A percentile compares a stretch with the other conserved stretches of the same genome.
phyloP scores from a whole-genome alignment of 2,888 invertebrate species.

The Cephus pygmeus region DNA sequence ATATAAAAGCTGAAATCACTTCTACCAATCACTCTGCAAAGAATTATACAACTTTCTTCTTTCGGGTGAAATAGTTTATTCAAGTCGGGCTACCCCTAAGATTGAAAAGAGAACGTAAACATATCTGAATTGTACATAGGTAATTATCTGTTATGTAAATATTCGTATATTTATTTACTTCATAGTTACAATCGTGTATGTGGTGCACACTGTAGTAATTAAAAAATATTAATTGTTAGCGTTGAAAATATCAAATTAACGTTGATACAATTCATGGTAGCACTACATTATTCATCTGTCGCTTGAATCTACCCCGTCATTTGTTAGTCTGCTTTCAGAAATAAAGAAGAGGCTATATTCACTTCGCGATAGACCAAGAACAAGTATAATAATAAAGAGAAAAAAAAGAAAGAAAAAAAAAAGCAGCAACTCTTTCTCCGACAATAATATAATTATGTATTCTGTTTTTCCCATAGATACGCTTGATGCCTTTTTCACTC shows the following conservation, averaged over 20 bases:
- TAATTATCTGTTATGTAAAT: conserved; percentile 54
- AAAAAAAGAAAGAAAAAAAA: conserved; percentile 33
- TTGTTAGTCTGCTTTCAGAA: background rate
- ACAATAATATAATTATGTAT: conserved; percentile 23
- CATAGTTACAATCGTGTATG: conserved; percentile 54
- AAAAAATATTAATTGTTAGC: conserved; percentile 54
- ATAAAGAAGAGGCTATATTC: background rate
- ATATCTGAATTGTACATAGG: conserved; percentile 32
- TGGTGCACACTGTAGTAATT: conserved; percentile 58
- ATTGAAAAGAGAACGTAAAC: conserved; percentile 22
- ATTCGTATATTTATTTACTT: conserved; percentile 56
- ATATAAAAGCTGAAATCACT: background rate
- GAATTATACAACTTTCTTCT: background rate
- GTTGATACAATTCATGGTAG: conserved; percentile 46
- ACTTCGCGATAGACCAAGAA: background rate
- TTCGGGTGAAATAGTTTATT: conserved; percentile 22
- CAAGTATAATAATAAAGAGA: background rate
- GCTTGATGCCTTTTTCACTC: background rate
- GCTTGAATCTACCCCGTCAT: background rate
- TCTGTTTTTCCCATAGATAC: conserved; percentile 29
- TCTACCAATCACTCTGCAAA: background rate
- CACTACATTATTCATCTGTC: conserved; percentile 26
- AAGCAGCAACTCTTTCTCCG: conserved; percentile 42
- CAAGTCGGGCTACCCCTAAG: conserved; percentile 22
- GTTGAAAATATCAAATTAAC: conserved; percentile 52